Percentiles rank a stretch among this genome's conserved stretches.
phyloP scores from a whole-genome alignment of 2,113 vertebrate species.

The Phalacrocorax aristotelis region DNA sequence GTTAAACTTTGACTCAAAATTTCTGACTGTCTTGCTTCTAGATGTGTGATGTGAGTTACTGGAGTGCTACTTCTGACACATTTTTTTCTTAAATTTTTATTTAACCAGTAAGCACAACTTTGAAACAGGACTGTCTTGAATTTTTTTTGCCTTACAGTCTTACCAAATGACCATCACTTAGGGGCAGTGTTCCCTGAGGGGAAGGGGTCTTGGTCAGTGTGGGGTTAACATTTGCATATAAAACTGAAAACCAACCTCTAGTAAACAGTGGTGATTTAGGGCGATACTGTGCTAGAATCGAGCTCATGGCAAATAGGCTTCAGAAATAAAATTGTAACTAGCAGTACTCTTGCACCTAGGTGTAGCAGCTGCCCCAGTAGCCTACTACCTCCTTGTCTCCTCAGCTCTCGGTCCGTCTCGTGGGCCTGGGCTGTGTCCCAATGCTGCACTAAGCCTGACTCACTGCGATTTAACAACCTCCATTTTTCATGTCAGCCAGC shows the following conservation, averaged over 20 bases:
- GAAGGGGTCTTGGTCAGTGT: rapidly evolving
- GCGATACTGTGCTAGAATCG: rapidly evolving
- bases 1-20: background rate
- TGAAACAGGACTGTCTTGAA: rapidly evolving
- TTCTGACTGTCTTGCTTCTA: background rate
- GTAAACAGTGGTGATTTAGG: too few relatives aligned
- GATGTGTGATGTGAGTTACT: background rate
- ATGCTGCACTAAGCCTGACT: background rate
- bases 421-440: too few relatives aligned
- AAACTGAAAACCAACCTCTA: background rate
- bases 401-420: too few relatives aligned
- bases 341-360: rapidly evolving
- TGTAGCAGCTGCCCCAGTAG: background rate
- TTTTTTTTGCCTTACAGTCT: rapidly evolving
- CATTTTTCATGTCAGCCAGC: background rate
- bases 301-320: background rate
- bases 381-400: rapidly evolving
- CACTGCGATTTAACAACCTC: rapidly evolving
- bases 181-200: background rate
- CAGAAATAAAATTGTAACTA: rapidly evolving
- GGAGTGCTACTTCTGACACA: too few relatives aligned
- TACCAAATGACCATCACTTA: rapidly evolving
- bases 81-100: too few relatives aligned
- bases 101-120: background rate
- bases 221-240: background rate